Conservation (phyloP, 2,888 invertebrate species). For the Colletes collaris region DNA sequence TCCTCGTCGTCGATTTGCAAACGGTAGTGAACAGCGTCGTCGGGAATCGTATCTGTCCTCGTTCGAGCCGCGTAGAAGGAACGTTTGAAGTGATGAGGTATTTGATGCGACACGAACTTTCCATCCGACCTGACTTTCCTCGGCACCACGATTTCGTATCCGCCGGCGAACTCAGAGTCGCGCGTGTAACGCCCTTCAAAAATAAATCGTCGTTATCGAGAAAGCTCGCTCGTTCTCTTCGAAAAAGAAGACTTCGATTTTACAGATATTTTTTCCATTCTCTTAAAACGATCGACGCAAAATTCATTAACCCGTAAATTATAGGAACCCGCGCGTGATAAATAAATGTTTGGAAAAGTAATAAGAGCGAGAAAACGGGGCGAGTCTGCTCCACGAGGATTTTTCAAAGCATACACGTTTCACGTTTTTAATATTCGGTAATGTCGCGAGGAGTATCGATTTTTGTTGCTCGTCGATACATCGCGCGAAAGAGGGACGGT, state of each 20-base stretch:
- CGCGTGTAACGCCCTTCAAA: slow-evolving; percentile 55
- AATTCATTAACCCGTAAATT: no score
- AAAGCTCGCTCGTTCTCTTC: no score
- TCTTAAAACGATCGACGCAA: no score
- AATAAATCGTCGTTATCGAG: neutral
- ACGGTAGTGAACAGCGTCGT: slow-evolving; percentile 79
- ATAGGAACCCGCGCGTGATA: no score
- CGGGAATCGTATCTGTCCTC: slow-evolving; percentile 55
- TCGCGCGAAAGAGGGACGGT: no score
- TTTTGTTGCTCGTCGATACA: neutral
- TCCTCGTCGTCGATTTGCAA: slow-evolving; percentile 78
- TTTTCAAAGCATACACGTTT: neutral
- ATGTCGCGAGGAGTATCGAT: neutral
- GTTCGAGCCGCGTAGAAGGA: slow-evolving; percentile 64
- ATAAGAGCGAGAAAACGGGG: neutral
- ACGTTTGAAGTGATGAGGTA: slow-evolving; percentile 78
- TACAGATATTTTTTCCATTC: no score
- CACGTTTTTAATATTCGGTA: neutral
- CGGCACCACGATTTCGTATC: slow-evolving; percentile 80
- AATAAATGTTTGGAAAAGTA: no score
- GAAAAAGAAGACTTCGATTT: no score
- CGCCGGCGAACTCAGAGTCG: slow-evolving; percentile 52
- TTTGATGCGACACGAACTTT: slow-evolving; percentile 77
- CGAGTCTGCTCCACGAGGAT: neutral
- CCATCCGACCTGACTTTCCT: slow-evolving; percentile 78